Evolutionary conservation across 2,113 vertebrate species (phyloP).

Genomic region (Mustela nigripes): DNA sequence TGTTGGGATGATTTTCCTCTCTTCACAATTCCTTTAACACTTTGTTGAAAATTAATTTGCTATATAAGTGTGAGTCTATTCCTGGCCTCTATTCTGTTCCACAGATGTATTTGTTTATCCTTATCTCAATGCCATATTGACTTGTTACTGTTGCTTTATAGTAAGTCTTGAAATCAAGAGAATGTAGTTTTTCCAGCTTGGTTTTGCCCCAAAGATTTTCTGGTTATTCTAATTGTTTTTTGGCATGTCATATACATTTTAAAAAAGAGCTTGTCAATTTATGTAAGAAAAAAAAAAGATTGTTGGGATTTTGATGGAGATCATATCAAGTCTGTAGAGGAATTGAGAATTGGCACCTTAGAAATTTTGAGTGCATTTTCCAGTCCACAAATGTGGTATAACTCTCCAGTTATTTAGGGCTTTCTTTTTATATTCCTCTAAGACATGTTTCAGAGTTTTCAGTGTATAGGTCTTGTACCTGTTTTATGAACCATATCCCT

Average conservation of each 20-base stretch:
- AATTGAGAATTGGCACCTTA: slow-evolving; percentile 2
- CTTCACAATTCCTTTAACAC: background rate
- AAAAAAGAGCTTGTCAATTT: slow-evolving; percentile 32
- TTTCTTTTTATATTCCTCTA: background rate
- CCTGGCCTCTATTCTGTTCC: background rate
- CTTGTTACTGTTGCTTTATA: background rate
- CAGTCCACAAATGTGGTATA: background rate
- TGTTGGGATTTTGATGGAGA: background rate
- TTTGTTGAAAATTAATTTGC: background rate
- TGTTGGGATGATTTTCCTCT: background rate
- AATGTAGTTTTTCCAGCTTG: background rate
- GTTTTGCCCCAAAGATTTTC: background rate
- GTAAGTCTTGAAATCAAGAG: slow-evolving; percentile 17
- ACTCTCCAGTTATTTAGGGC: background rate
- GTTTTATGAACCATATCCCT: background rate
- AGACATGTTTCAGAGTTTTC: background rate
- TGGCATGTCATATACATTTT: background rate
- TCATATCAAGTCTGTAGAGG: background rate
- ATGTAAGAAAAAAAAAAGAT: slow-evolving; percentile 1
- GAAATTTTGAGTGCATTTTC: background rate
- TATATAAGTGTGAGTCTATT: background rate
- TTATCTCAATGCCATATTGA: background rate
- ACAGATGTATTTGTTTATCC: background rate
- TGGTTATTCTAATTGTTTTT: slow-evolving; percentile 49
- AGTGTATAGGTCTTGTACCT: background rate